Conservation (phyloP, 2,797 vertebrate genomes). For the Sus cebifrons region DNA sequence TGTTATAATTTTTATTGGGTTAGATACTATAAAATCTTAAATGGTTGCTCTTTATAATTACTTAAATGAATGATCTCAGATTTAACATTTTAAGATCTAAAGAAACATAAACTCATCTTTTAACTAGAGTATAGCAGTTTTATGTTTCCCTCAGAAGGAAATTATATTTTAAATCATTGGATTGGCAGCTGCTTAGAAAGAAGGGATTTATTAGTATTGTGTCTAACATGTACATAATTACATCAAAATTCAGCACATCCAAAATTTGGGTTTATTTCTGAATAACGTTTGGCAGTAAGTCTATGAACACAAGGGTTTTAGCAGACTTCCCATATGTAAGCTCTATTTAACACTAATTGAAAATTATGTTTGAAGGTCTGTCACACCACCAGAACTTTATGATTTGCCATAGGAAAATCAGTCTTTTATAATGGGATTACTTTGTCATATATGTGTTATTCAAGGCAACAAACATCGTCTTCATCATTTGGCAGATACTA, state of each 20-base stretch:
- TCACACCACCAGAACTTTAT: constrained; percentile 45
- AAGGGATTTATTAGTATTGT: constrained; percentile 72
- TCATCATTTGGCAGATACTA: constrained; percentile 23
- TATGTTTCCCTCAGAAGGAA: constrained; percentile 42
- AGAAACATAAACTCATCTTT: constrained; percentile 53
- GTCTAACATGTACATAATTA: constrained; percentile 72
- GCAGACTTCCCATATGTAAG: constrained; percentile 65
- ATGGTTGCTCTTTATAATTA: constrained; percentile 64
- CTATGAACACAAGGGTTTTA: constrained; percentile 68
- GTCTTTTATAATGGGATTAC: not conserved
- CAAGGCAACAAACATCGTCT: constrained; percentile 35
- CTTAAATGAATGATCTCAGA: constrained; percentile 38
- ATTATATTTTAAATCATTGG: constrained; percentile 63
- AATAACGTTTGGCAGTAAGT: constrained; percentile 71
- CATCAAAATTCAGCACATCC: constrained; percentile 71
- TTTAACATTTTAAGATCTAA: constrained; percentile 47
- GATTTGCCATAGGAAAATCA: constrained; percentile 33
- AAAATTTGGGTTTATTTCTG: constrained; percentile 75
- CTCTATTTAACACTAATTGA: constrained; percentile 73
- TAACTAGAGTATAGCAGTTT: constrained; percentile 52
- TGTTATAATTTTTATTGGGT: constrained; percentile 50
- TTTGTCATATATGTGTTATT: constrained; percentile 56
- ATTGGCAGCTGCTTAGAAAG: constrained; percentile 67
- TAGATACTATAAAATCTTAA: constrained; percentile 63
- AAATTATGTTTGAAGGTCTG: constrained; percentile 64